A percentile compares a stretch with the other conserved stretches of the same genome.
phyloP scores from a whole-genome alignment of 2,113 vertebrate species.

The Carlito syrichta region DNA sequence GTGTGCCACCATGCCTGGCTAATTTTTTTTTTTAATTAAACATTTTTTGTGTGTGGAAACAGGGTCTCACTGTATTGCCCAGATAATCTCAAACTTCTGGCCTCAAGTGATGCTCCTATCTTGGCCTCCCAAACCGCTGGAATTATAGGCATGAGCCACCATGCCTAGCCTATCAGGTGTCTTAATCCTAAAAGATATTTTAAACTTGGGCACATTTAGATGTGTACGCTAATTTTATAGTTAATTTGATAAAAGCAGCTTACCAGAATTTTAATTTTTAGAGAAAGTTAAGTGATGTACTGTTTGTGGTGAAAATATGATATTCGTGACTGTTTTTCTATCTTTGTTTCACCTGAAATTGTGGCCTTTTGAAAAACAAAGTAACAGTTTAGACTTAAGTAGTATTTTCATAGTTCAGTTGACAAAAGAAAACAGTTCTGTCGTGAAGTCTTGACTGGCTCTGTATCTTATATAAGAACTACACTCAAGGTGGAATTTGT shows the following conservation, averaged over 20 bases:
- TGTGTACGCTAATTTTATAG: background rate
- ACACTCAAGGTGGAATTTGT: background rate
- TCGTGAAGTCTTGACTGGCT: background rate
- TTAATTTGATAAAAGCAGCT: constrained; percentile 1
- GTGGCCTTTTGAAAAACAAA: background rate
- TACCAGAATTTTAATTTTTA: constrained; percentile 3
- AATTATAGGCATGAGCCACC: too few relatives aligned
- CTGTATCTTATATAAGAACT: background rate
- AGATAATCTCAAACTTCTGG: too few relatives aligned
- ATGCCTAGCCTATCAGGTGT: too few relatives aligned
- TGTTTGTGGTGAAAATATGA: background rate
- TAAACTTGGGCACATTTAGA: background rate
- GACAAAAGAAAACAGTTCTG: background rate
- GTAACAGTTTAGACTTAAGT: background rate
- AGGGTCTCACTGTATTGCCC: too few relatives aligned
- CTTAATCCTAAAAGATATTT: background rate
- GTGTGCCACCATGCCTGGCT: too few relatives aligned
- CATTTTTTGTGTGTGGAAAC: too few relatives aligned
- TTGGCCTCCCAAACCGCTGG: too few relatives aligned
- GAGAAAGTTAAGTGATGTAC: background rate
- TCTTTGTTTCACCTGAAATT: constrained; percentile 4
- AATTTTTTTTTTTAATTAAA: too few relatives aligned
- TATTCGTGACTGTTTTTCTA: background rate
- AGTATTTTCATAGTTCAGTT: background rate
- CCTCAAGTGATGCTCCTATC: too few relatives aligned